These are phyloP conservation scores for Rhagologus leucostigma DNA, from an alignment of 2,113 vertebrate genomes.

Conservation along the genomic window DNA sequence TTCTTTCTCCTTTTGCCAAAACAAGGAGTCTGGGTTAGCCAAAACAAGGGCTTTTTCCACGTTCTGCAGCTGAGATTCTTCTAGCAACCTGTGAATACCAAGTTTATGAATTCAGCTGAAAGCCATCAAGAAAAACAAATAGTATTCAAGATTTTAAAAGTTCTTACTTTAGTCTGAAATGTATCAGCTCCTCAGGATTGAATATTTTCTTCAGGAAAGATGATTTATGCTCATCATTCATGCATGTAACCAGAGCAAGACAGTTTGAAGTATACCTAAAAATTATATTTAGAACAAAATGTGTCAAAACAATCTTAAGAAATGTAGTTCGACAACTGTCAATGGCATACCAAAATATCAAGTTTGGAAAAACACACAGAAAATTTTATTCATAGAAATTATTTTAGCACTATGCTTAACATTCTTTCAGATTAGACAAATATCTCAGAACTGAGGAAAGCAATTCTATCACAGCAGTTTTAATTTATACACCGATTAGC, in stretches of 20 bases:
- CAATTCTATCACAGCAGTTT: background rate
- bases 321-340: background rate
- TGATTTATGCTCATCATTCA: slow-evolving; percentile 93
- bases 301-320: background rate
- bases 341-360: background rate
- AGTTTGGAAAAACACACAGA: background rate
- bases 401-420: background rate
- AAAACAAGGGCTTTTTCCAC: slow-evolving; percentile 86
- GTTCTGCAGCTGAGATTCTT: slow-evolving; percentile 85
- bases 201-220: slow-evolving; percentile 92
- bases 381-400: background rate
- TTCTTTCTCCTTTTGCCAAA: slow-evolving; percentile 81
- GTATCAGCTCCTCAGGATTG: slow-evolving; percentile 85
- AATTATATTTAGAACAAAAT: background rate
- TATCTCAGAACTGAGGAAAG: background rate
- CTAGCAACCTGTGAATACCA: slow-evolving; percentile 76
- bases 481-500: background rate
- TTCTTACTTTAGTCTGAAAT: slow-evolving; percentile 90
- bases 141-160: background rate
- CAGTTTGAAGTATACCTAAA: slow-evolving; percentile 92
- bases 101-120: background rate
- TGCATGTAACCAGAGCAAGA: slow-evolving; percentile 88
- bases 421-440: background rate
- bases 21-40: slow-evolving; percentile 79
- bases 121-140: background rate